Evolutionary conservation across 2,113 vertebrate species (phyloP).

Genomic region (Lepidothrix coronata): DNA sequence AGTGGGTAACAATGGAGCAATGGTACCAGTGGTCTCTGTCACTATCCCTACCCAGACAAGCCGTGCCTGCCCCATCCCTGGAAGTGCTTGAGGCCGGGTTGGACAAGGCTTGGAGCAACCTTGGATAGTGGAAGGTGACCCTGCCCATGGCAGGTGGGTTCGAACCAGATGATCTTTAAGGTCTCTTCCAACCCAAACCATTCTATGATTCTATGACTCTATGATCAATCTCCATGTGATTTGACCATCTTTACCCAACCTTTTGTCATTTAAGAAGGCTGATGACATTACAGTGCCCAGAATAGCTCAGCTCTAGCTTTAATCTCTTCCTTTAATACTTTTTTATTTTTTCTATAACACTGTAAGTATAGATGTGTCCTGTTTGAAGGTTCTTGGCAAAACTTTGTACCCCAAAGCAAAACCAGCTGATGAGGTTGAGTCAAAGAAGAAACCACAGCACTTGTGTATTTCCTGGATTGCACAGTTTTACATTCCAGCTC

Average conservation of each 20-base stretch:
- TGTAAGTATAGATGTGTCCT: not conserved
- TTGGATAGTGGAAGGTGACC: not conserved
- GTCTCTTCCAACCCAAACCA: not conserved
- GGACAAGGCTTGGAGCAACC: fast-evolving
- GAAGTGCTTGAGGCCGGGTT: not conserved
- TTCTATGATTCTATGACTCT: not conserved
- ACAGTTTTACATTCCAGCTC: not conserved
- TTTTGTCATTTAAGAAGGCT: not conserved
- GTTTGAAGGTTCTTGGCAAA: not conserved
- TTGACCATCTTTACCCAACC: not conserved
- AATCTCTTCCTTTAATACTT: not conserved
- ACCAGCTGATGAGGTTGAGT: not conserved
- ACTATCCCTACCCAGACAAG: not conserved
- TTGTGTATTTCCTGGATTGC: not conserved
- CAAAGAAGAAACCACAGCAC: not conserved
- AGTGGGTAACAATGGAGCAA: not conserved
- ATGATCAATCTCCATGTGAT: not conserved
- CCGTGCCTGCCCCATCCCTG: not conserved
- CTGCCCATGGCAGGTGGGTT: not conserved
- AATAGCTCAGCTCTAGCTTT: not conserved
- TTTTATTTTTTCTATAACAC: too few relatives aligned
- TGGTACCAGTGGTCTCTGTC: not conserved
- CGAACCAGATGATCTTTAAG: not conserved
- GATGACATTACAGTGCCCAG: not conserved
- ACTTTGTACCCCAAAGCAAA: not conserved